phyloP scores from a whole-genome alignment of 2,113 vertebrate genomes.

The Burhinus bistriatus region DNA sequence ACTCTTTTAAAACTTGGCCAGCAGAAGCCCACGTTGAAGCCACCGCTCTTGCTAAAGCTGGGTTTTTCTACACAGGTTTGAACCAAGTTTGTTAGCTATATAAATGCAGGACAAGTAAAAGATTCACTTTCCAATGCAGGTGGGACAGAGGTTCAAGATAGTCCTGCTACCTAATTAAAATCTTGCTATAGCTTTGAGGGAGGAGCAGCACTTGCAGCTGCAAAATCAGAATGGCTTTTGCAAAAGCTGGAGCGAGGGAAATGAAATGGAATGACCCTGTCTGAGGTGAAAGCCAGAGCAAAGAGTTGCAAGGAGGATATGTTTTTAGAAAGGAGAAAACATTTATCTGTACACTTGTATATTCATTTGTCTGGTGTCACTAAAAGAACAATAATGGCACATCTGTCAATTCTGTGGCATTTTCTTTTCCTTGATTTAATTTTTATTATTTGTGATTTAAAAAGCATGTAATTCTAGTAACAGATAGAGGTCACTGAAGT shows the following conservation, averaged over 20 bases:
- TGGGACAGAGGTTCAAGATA: not conserved
- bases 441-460: not conserved
- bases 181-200: not conserved
- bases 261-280: not conserved
- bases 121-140: not conserved
- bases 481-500: not conserved
- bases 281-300: not conserved
- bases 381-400: not conserved
- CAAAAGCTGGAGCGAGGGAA: not conserved
- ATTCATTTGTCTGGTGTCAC: not conserved
- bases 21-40: not conserved
- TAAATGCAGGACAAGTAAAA: not conserved
- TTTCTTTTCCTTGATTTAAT: not conserved
- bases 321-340: not conserved
- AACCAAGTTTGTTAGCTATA: not conserved
- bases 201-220: not conserved
- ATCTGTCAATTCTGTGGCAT: not conserved
- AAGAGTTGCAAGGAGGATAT: not conserved
- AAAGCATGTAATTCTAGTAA: not conserved
- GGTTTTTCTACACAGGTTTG: constrained; percentile 13
- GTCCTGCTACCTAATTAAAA: not conserved
- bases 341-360: not conserved
- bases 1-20: constrained; percentile 26
- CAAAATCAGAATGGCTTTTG: not conserved
- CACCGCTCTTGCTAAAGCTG: not conserved